Conservation (phyloP, 2,797 vertebrate species). For the Aselliscus stoliczkanus region DNA sequence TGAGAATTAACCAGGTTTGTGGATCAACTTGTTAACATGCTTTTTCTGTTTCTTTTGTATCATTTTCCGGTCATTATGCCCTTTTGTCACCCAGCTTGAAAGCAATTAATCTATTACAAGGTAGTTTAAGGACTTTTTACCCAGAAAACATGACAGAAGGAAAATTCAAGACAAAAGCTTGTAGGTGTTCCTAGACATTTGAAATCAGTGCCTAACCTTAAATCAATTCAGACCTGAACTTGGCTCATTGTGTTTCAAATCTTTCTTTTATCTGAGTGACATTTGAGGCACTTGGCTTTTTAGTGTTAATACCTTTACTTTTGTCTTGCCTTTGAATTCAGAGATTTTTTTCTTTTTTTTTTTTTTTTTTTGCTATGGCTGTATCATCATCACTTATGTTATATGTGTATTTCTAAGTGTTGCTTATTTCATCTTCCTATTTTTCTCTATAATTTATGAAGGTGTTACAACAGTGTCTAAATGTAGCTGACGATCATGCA, state of each 20-base stretch:
- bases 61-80: conserved; percentile 65
- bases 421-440: conserved; percentile 30
- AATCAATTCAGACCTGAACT: conserved; percentile 48
- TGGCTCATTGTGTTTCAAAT: background rate
- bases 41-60: conserved; percentile 64
- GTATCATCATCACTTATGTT: conserved; percentile 11
- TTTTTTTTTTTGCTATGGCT: background rate
- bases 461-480: background rate
- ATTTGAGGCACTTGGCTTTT: conserved; percentile 56
- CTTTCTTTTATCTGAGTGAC: conserved; percentile 27
- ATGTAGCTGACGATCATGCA: background rate
- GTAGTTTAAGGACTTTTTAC: conserved; percentile 57
- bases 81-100: conserved; percentile 71
- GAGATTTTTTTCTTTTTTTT: background rate
- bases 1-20: conserved; percentile 68
- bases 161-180: conserved; percentile 69
- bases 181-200: conserved; percentile 63
- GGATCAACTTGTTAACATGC: conserved; percentile 68
- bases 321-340: conserved; percentile 49
- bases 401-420: background rate
- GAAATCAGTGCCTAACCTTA: conserved; percentile 63
- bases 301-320: conserved; percentile 10
- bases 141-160: conserved; percentile 65
- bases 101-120: conserved; percentile 62
- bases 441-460: conserved; percentile 31